Evolutionary conservation across 1,140 invertebrate species (phyloP).

Genomic region (Papilio polyxenes): DNA sequence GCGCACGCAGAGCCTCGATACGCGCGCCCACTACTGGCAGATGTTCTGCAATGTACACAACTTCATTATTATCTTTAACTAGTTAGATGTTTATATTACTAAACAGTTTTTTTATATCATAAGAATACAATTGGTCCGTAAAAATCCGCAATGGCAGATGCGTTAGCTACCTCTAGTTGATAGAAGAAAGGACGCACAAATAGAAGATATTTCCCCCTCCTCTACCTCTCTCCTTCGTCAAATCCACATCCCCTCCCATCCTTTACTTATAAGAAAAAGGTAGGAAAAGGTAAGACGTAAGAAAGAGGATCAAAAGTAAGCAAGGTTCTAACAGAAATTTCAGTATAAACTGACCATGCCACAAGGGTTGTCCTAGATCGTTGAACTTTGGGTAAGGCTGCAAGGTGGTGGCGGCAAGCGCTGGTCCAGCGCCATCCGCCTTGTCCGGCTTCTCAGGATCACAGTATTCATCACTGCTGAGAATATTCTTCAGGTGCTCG

Average conservation of each 20-base stretch:
- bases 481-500: conserved; percentile 87
- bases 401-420: conserved; percentile 50
- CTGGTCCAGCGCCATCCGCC: conserved; percentile 51
- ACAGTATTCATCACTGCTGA: conserved; percentile 85
- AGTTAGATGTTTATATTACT: neutral
- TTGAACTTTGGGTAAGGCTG: conserved; percentile 84
- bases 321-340: too few species aligned
- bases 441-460: conserved; percentile 72
- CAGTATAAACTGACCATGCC: conserved; percentile 84
- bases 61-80: neutral
- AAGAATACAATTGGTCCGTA: too few species aligned
- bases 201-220: too few species aligned
- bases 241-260: too few species aligned
- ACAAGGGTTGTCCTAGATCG: conserved; percentile 87
- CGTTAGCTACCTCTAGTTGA: too few species aligned
- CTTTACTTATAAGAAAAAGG: too few species aligned
- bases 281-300: too few species aligned
- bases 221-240: too few species aligned
- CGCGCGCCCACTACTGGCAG: conserved; percentile 89
- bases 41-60: conserved; percentile 82
- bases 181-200: too few species aligned
- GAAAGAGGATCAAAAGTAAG: too few species aligned
- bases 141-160: too few species aligned
- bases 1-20: conserved; percentile 89
- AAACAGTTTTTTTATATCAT: too few species aligned